phyloP scores from a whole-genome alignment of 2,888 invertebrate genomes.

The Dermolepida albohirtum region DNA sequence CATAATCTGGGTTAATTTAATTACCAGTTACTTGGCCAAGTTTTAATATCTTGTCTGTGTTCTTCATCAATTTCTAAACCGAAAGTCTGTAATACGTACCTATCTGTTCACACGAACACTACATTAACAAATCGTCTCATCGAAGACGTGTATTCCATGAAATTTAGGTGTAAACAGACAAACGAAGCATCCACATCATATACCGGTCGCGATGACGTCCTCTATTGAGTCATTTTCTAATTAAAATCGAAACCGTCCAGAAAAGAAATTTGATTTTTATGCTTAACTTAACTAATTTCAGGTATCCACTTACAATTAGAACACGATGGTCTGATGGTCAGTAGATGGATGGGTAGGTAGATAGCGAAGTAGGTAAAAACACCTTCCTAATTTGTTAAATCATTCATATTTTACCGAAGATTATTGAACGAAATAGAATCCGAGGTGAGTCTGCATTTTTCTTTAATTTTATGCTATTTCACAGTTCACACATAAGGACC shows the following conservation, averaged over 20 bases:
- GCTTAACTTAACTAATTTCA: slow-evolving; percentile 21
- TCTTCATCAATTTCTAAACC: too few relatives aligned
- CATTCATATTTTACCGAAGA: slow-evolving; percentile 57
- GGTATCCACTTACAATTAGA: neutral
- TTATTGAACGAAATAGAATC: slow-evolving; percentile 36
- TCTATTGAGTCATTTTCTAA: slow-evolving; percentile 34
- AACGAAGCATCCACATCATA: too few relatives aligned
- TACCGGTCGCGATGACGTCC: neutral
- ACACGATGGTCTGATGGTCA: neutral
- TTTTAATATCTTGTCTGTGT: too few relatives aligned
- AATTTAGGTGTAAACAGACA: too few relatives aligned
- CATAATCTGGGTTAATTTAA: too few relatives aligned
- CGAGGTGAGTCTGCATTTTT: slow-evolving; percentile 54
- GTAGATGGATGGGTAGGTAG: neutral
- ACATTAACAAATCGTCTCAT: too few relatives aligned
- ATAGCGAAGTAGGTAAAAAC: slow-evolving; percentile 49
- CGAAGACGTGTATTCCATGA: too few relatives aligned
- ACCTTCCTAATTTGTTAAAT: slow-evolving; percentile 53
- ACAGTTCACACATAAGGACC: slow-evolving; percentile 55
- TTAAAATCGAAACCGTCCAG: slow-evolving; percentile 12
- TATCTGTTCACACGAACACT: too few relatives aligned
- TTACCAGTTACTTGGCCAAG: too few relatives aligned
- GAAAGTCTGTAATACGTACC: too few relatives aligned
- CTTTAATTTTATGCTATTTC: slow-evolving; percentile 60
- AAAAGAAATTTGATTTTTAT: slow-evolving; percentile 16